phyloP scores from a whole-genome alignment of 2,113 vertebrate genomes.

The Malurus cyaneus region DNA sequence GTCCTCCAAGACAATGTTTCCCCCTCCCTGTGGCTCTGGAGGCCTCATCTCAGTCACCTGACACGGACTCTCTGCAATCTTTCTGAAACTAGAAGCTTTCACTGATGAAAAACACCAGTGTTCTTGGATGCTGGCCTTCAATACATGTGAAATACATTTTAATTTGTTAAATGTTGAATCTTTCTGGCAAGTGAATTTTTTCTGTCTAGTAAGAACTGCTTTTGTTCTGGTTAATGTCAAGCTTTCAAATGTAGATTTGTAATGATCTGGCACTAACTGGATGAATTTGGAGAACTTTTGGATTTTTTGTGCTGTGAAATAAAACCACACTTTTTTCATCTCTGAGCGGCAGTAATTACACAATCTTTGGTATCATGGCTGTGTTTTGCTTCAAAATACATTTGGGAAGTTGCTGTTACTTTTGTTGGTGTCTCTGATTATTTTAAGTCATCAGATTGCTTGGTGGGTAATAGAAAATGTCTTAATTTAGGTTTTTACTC shows the following conservation, averaged over 20 bases:
- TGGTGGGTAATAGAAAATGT: not conserved
- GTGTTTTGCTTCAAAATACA: not conserved
- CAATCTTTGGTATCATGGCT: not conserved
- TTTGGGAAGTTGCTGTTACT: not conserved
- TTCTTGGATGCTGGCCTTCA: not conserved
- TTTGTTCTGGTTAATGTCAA: not conserved
- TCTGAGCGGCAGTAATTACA: not conserved
- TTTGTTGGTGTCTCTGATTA: not conserved
- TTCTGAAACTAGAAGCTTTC: conserved; percentile 14
- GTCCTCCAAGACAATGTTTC: not conserved
- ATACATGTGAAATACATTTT: not conserved
- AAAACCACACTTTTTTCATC: not conserved
- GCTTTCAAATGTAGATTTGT: not conserved
- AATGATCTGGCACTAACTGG: not conserved
- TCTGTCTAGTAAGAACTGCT: not conserved
- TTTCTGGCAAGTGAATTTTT: not conserved
- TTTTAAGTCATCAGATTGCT: not conserved
- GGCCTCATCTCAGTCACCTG: not conserved
- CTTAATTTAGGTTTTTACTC: not conserved
- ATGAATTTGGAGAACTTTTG: not conserved
- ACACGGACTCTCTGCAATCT: not conserved
- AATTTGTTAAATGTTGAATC: not conserved
- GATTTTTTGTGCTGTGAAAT: conserved; percentile 17
- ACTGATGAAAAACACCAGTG: not conserved
- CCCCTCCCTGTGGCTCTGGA: not conserved